Conservation (phyloP, 2,888 invertebrate species). For the Clusia tigrina region DNA sequence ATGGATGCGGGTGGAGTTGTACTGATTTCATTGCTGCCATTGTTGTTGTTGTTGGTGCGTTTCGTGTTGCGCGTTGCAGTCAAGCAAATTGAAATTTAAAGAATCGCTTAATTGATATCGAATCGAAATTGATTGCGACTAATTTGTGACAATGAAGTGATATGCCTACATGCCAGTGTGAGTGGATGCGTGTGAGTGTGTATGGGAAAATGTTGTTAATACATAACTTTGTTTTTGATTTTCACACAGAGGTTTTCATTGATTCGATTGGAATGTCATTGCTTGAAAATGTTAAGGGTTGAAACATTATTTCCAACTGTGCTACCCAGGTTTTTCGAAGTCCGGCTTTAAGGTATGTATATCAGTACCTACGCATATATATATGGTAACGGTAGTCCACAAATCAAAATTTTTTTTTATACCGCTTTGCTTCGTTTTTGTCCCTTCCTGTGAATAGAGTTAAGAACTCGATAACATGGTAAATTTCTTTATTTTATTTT, state of each 20-base stretch:
- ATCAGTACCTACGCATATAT: too few species aligned
- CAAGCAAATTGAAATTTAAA: conserved; percentile 30
- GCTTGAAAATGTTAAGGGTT: not conserved
- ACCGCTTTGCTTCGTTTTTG: too few species aligned
- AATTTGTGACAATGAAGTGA: conserved; percentile 55
- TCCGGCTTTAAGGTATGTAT: too few species aligned
- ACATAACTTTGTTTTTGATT: not conserved
- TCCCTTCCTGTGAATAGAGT: too few species aligned
- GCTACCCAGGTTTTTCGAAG: too few species aligned
- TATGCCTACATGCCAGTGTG: conserved; percentile 9
- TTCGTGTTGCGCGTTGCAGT: conserved; percentile 13
- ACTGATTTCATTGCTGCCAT: conserved; percentile 5
- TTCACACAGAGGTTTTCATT: too few species aligned
- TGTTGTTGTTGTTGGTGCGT: not conserved
- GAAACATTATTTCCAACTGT: too few species aligned
- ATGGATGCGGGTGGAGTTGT: conserved; percentile 34
- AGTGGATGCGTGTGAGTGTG: not conserved
- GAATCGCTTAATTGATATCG: conserved; percentile 50
- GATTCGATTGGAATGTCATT: not conserved
- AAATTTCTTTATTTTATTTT: too few species aligned
- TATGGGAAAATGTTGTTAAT: not conserved
- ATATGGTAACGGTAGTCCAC: too few species aligned
- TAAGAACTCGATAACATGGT: too few species aligned
- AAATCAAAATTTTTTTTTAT: too few species aligned
- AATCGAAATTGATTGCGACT: conserved; percentile 51